Conservation (phyloP, 2,888 invertebrate genomes). For the Biston betularia region DNA sequence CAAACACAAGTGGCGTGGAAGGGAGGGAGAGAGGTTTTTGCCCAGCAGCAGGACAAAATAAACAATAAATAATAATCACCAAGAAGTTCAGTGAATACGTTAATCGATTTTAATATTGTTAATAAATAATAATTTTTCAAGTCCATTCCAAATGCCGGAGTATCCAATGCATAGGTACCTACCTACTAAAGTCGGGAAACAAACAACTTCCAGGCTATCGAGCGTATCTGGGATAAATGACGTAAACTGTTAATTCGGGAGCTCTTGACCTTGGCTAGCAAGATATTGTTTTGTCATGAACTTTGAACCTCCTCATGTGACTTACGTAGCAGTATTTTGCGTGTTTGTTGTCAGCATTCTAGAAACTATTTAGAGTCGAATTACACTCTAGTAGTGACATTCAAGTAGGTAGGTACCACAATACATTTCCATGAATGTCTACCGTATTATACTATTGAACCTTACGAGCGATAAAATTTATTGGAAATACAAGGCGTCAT, state of each 20-base stretch:
- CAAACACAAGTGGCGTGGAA: no score
- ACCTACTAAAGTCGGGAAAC: conserved; percentile 4
- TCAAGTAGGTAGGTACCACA: conserved; percentile 14
- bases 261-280: conserved; percentile 70
- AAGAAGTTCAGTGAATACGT: no score
- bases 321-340: conserved; percentile 47
- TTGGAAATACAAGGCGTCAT: not conserved
- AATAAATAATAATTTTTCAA: no score
- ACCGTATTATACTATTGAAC: not conserved
- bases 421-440: not conserved
- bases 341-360: conserved; percentile 45
- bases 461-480: not conserved
- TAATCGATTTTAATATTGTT: no score
- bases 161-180: not conserved
- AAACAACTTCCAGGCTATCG: conserved; percentile 16
- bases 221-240: conserved; percentile 35
- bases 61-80: no score
- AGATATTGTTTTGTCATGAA: conserved; percentile 67
- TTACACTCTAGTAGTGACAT: conserved; percentile 34
- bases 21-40: no score
- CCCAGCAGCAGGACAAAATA: no score
- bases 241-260: conserved; percentile 50
- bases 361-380: conserved; percentile 47
- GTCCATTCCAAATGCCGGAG: not conserved
- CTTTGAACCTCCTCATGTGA: conserved; percentile 58